Percentiles rank a stretch among this genome's conserved stretches.
Conservation (phyloP, 2,113 vertebrate species). For the Agapornis roseicollis region DNA sequence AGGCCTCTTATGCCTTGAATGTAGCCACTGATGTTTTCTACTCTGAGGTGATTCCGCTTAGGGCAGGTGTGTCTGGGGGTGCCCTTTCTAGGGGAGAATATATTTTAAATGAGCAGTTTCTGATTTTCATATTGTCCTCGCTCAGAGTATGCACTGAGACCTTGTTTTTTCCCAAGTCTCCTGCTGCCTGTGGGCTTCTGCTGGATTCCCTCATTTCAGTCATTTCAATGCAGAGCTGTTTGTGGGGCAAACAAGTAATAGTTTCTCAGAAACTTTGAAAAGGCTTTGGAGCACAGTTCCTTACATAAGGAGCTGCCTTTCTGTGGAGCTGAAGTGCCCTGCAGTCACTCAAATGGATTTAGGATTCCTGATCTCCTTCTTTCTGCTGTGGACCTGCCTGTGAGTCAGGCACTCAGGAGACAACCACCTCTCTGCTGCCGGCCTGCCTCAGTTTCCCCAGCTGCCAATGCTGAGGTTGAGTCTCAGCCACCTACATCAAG, state of each 20-base stretch:
- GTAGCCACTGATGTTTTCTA: not conserved
- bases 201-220: not conserved
- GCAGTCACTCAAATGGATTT: not conserved
- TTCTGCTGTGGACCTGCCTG: not conserved
- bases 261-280: not conserved
- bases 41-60: not conserved
- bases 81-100: not conserved
- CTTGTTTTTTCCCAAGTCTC: not conserved
- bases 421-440: not conserved
- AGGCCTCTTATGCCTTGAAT: not conserved
- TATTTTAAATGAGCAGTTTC: not conserved
- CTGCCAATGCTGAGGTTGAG: not conserved
- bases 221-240: not conserved
- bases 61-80: not conserved
- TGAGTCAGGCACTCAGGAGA: not conserved
- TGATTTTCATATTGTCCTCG: not conserved
- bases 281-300: not conserved
- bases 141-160: not conserved
- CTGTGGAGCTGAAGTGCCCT: not conserved
- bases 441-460: not conserved
- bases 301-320: not conserved
- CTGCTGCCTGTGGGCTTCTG: not conserved
- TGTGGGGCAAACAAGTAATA: not conserved
- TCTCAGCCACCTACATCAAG: not conserved
- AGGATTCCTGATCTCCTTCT: not conserved